phyloP scores from a whole-genome alignment of 2,888 invertebrate species.

The Teleogryllus oceanicus region DNA sequence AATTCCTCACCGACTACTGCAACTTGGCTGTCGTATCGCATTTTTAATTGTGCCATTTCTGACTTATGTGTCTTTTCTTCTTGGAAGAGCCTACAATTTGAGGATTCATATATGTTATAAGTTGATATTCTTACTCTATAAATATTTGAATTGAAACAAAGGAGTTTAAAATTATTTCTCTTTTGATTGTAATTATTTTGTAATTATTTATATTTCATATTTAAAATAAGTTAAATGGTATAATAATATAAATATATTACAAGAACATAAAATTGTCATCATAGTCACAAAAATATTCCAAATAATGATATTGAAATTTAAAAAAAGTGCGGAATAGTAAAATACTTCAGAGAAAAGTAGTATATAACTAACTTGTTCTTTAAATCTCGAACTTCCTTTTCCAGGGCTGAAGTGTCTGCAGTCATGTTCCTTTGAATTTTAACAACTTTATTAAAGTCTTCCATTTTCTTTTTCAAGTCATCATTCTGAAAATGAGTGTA shows the following conservation, averaged over 20 bases:
- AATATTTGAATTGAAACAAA: too few species aligned
- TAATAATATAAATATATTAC: too few species aligned
- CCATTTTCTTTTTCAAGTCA: conserved; percentile 72
- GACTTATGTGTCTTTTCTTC: conserved; percentile 55
- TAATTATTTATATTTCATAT: too few species aligned
- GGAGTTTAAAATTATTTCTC: too few species aligned
- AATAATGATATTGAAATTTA: neutral
- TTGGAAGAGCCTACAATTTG: conserved; percentile 38
- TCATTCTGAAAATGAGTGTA: conserved; percentile 59
- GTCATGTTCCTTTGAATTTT: conserved; percentile 76
- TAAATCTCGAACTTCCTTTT: conserved; percentile 69
- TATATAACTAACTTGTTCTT: conserved; percentile 54
- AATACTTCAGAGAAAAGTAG: neutral
- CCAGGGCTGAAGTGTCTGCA: conserved; percentile 70
- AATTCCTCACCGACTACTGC: conserved; percentile 77
- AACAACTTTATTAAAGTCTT: conserved; percentile 79
- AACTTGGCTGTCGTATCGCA: conserved; percentile 81
- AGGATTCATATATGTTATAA: too few species aligned
- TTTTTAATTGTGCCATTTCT: conserved; percentile 75
- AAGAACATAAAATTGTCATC: neutral
- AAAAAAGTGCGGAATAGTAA: too few species aligned
- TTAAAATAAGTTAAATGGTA: too few species aligned
- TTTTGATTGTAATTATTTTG: too few species aligned
- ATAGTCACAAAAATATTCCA: neutral
- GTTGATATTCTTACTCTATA: too few species aligned